Evolutionary conservation across 2,797 vertebrate species (phyloP), one percentile per base, ranked within the genome.

Genomic region (Gymnoscopelus microlampas): DNA sequence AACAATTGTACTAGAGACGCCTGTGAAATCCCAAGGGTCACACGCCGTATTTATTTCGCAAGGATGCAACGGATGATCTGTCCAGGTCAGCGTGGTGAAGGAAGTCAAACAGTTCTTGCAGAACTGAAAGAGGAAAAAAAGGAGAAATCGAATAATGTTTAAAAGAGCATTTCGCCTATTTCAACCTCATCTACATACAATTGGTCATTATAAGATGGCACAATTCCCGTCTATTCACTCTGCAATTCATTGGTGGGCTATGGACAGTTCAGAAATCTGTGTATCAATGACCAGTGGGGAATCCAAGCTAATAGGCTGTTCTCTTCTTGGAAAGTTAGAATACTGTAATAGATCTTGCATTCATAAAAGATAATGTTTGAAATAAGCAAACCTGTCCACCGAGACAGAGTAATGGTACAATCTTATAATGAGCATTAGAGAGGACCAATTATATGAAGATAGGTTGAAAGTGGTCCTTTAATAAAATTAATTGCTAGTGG

Each of bases 11-110:
- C 26, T 29, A 29, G 26, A 29, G 26, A 35, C 47, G 15, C 5
- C 15, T 5, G 10, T 39, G 3, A 19, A 19, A 56, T 58, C 10
- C 9, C 19, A 3, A 39, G 29, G 5, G 51, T 96, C 91, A 96
- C 71, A 97, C 68, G 0, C 92, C 84, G 0, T 97, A 99, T 89
- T 94, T 96, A 89, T 94, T 96, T 93, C 93, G 89, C 71, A 99
- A 71, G 56, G 92, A 88, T 64, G 88, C 58, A 63, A 96, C 67
- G 14, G 91, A 89, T 3, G 88, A 71, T 69, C 71, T 80, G 53
- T 93, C 92, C 71, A 95, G 78, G 68, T 92, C 91, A 4, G 92
- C 82, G 68, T 83, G 88, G 68, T 87, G 94, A 71, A 98, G 87
- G 68, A 95, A 95, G 79, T 87, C 93, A 87, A 99, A 98, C 78